phyloP scores from a whole-genome alignment of 2,797 vertebrate species.

The Acanthopagrus latus region DNA sequence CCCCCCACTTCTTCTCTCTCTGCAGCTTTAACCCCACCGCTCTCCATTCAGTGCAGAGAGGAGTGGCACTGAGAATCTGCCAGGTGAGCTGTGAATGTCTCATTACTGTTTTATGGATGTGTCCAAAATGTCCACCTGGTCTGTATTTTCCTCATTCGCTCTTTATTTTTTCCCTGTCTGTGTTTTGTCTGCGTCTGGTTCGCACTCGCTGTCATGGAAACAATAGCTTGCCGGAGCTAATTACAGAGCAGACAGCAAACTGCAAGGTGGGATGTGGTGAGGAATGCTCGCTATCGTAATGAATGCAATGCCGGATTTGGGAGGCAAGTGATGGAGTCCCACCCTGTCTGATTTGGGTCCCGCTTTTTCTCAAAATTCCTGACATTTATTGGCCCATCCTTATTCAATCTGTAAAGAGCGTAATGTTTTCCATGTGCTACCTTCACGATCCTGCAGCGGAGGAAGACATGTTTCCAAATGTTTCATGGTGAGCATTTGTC shows the following conservation, averaged over 20 bases:
- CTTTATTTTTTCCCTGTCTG: slow-evolving; percentile 48
- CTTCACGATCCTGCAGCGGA: slow-evolving; percentile 65
- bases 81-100: slow-evolving; percentile 63
- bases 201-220: slow-evolving; percentile 73
- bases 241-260: slow-evolving; percentile 74
- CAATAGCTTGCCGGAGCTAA: slow-evolving; percentile 76
- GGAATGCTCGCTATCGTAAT: slow-evolving; percentile 70
- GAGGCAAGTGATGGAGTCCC: slow-evolving; percentile 60
- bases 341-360: slow-evolving; percentile 66
- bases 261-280: slow-evolving; percentile 71
- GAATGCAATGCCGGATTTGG: slow-evolving; percentile 42
- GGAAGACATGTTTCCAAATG: slow-evolving; percentile 79
- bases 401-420: slow-evolving; percentile 74
- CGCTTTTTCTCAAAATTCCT: slow-evolving; percentile 67
- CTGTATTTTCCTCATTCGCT: slow-evolving; percentile 62
- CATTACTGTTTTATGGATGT: slow-evolving; percentile 76
- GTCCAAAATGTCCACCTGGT: slow-evolving; percentile 80
- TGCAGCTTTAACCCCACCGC: slow-evolving; percentile 33
- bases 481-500: slow-evolving; percentile 74
- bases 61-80: slow-evolving; percentile 47
- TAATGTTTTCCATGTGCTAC: slow-evolving; percentile 84
- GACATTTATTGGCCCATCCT: slow-evolving; percentile 81
- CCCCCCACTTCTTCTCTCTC: neutral
- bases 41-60: slow-evolving; percentile 33
- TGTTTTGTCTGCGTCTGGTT: slow-evolving; percentile 61